Evolutionary conservation across 1,140 invertebrate species (phyloP), one percentile per base, ranked within the genome.

Genomic region (Drusus annulatus): DNA sequence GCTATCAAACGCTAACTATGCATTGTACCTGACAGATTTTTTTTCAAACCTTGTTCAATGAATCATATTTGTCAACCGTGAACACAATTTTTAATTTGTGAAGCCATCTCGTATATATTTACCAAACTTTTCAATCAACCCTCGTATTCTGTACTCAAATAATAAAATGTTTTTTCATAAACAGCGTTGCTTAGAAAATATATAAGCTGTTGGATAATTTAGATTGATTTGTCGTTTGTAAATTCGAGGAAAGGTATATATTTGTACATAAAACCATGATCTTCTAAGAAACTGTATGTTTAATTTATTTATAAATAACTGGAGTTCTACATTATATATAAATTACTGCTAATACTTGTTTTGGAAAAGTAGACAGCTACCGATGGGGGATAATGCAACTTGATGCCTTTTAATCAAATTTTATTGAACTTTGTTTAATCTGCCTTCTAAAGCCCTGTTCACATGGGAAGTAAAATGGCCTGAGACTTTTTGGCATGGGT

Each of bases 221-320:
- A 31, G 25, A 75, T 16, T 21, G 56, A 56, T 75, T 60, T 25
- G 56, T 58, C 58, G 69, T 73, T 65, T 65, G 73, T 58, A 58
- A 75, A 56, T 54, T 56, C 21, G 28, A 75, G 25, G 73, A 19
- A 75, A 75, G 51, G 25, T 56, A 21, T 68, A 69, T 78, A 68
- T 69, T 77, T 75, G 56, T 75, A 75, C 31, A 75, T 75, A 58
- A 75, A 75, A 58, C 15, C 21, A 75, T 28, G 56, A 58, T 56
- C 56, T 56, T 56, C 25, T 56, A 75, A 56, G 56, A 75, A 23
- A 75, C 17, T 75, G 31, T 75, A 25, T 17, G 25, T 51, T 58
- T 54, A 56, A 56, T 56, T 56, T 58, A 63, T 62, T 56, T 76
- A 23, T 36, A 56, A 25, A 58, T 36, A 76, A 58, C 17, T 21